A percentile compares a stretch with the other conserved stretches of the same genome.
These are phyloP conservation scores for Gadopsis bispinosus DNA, from an alignment of 2,797 vertebrate genomes.

Conservation along the genomic window DNA sequence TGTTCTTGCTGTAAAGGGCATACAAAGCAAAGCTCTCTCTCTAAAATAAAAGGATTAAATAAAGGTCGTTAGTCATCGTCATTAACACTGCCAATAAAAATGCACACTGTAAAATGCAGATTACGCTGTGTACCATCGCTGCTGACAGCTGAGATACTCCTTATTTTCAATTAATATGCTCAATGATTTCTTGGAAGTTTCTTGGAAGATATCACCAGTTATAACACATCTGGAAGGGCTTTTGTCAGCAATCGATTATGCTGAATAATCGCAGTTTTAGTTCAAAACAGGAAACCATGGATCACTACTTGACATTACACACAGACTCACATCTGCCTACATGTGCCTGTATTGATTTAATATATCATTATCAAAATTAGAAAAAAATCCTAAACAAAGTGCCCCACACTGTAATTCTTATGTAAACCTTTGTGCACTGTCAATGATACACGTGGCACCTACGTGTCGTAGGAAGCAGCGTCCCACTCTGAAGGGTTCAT, in stretches of 20 bases:
- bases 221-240: conserved; percentile 40
- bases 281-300: conserved; percentile 17
- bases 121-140: not conserved
- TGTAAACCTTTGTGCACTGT: not conserved
- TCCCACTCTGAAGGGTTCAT: conserved; percentile 83
- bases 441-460: conserved; percentile 41
- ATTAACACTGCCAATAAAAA: not conserved
- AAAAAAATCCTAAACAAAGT: not conserved
- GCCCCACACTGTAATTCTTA: not conserved
- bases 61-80: conserved; percentile 22
- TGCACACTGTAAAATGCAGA: not conserved
- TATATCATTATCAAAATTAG: not conserved
- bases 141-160: not conserved
- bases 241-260: not conserved
- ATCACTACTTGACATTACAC: not conserved
- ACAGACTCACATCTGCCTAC: not conserved
- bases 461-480: conserved; percentile 87
- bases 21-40: conserved; percentile 87
- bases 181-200: not conserved
- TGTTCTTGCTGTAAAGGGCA: conserved; percentile 91
- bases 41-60: conserved; percentile 69
- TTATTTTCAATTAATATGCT: not conserved
- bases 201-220: not conserved
- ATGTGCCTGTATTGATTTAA: not conserved
- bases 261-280: not conserved